Evolutionary conservation across 2,797 vertebrate genomes (phyloP).

Genomic region (Accipiter badius): DNA sequence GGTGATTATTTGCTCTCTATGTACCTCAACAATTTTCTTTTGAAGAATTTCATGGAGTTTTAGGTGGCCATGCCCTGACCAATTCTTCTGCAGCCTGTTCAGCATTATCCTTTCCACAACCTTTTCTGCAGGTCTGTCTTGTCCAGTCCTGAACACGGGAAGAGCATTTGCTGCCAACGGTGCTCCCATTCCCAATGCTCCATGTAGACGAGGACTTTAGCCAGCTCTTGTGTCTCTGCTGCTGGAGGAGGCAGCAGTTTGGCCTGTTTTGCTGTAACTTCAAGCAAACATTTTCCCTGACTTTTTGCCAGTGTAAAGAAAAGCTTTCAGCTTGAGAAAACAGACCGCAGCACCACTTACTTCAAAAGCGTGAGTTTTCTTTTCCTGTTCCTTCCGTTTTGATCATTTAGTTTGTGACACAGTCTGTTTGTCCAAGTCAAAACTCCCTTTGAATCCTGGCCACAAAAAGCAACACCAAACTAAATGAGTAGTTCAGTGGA

Average conservation of each 20-base stretch:
- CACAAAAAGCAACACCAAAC: not conserved
- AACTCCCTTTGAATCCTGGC: not conserved
- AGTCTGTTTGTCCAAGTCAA: not conserved
- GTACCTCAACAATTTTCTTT: no score
- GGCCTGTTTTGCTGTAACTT: not conserved
- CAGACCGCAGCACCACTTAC: not conserved
- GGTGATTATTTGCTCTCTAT: not conserved
- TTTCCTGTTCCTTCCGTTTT: not conserved
- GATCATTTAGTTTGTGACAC: not conserved
- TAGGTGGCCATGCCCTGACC: not conserved
- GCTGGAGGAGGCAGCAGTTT: not conserved
- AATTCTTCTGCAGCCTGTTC: not conserved
- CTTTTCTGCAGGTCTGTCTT: not conserved
- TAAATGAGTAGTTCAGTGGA: rapidly evolving
- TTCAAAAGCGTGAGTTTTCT: not conserved
- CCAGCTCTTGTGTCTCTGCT: not conserved
- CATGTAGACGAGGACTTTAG: not conserved
- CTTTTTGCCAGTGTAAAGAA: not conserved
- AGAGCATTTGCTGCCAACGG: rapidly evolving
- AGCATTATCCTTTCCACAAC: not conserved
- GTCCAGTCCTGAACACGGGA: not conserved
- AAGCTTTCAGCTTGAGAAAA: not conserved
- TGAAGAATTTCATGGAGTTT: not conserved
- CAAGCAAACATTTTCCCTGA: not conserved
- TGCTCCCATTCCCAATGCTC: not conserved